Conservation (phyloP, 2,113 vertebrate genomes). For the Myiozetetes cayanensis region DNA sequence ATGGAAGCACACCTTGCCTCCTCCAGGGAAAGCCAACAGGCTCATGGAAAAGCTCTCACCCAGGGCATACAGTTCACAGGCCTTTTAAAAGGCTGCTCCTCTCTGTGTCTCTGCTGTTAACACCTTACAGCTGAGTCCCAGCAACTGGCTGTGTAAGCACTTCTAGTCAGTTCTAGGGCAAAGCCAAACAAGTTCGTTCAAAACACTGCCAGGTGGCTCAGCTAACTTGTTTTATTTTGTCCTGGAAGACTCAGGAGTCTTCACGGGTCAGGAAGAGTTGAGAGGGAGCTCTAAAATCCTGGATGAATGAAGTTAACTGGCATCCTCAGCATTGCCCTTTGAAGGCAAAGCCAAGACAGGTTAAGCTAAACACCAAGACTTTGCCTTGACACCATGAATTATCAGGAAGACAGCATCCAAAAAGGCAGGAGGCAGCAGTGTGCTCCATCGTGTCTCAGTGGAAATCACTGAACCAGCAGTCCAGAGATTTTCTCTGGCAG, state of each 20-base stretch:
- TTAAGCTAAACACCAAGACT: background rate
- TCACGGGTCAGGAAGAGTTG: constrained; percentile 47
- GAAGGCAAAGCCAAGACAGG: background rate
- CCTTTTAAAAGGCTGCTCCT: background rate
- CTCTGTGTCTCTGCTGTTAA: constrained; percentile 28
- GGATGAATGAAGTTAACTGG: background rate
- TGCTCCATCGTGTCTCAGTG: background rate
- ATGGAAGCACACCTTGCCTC: background rate
- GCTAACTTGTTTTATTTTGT: constrained; percentile 58
- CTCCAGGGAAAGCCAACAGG: background rate
- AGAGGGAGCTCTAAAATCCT: constrained; percentile 6
- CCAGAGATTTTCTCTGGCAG: background rate
- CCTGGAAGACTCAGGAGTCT: constrained; percentile 14
- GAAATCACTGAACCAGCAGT: background rate
- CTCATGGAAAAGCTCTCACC: background rate
- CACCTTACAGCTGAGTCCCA: constrained; percentile 24
- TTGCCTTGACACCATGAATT: background rate
- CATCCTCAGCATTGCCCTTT: background rate
- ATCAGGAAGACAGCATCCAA: background rate
- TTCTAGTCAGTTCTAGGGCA: constrained; percentile 53
- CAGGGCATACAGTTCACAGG: background rate
- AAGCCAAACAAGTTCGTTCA: constrained; percentile 59
- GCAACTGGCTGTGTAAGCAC: constrained; percentile 50
- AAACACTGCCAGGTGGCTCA: constrained; percentile 44
- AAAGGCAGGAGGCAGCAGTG: background rate